Base-by-base conservation (phyloP, 2,888 invertebrate genomes). In the Himalopsyche japonica region DNA sequence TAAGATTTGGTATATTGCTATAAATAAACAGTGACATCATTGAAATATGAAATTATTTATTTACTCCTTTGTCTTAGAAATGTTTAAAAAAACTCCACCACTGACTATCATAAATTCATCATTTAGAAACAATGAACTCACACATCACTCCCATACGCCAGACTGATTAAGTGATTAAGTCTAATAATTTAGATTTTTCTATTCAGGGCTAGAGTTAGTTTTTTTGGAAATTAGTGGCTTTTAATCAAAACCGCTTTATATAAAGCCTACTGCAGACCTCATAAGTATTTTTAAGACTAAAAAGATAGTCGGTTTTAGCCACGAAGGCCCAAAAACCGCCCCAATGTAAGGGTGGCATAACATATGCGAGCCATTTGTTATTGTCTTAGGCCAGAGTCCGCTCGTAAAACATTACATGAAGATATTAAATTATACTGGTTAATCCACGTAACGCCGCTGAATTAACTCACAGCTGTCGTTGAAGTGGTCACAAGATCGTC, bases 391-490 rank as follows among this genome's bases (percentile, higher is more conserved):
- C 34, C 43, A 78, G 43, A 70, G 76, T n/a, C 48, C n/a, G 82
- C 82, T 78, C 77, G 81, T 84, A 84, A 84, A 70, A 78, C 82
- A 32, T 43, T 20, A 79, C 79, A 30, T 30, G 37, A 37, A 37
- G 34, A 84, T 84, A 84, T 84, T 84, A 84, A 84, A 84, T 84
- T 82, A 84, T 64, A 24, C 64, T 70, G 82, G 82, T 78, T 84
- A 84, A 84, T 84, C 84, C 82, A 64, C 49, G 79, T 32, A 78
- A 79, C 78, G 79, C 78, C 78, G 82, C 79, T 79, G 76, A 78
- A 84, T 84, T 82, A 84, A 79, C 64, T 77, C 76, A 47, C 37
- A 70, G 64, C 81, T 47, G 47, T 37, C 20, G 30, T 70, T 27
- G 30, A 70, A 27, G 27, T 70, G 70, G 70, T 70, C 70, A 70